Evolutionary conservation across 2,888 invertebrate species (phyloP), one percentile per base, ranked within the genome.

Genomic region (Chymomyza fuscimana): DNA sequence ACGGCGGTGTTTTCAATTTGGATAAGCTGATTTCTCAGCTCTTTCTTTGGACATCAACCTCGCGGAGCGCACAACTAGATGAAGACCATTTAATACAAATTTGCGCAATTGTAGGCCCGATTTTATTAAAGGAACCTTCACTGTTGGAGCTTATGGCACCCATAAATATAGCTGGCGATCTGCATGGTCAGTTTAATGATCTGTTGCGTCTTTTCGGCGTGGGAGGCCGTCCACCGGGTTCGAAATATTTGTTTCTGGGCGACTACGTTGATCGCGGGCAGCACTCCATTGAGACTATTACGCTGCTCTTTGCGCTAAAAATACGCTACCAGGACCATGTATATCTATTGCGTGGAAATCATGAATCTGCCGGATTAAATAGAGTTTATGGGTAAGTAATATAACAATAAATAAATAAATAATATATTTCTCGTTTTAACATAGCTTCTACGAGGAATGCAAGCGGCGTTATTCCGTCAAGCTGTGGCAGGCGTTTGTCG

Each of bases 401-500:
- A 12, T 10, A 15, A 12, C 40, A 46, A 12, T 1, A 12, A 10
- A 46, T 46, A 7, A 9, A 7, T 32, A 5, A 7, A 7, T 32
- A 32, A 32, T 32, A 32, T 32, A 32, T 7, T 32, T 7, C 32
- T 32, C 7, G 7, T 46, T 2, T 10, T 2, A 12, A 46, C 10
- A 46, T 12, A 46, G 40, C 10, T 98, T 98, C 93, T 98, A 98
- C 92, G 98, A 98, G 92, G 98, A 98, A 93, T 98, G 98, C 95
- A 95, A 97, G 93, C 93, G 95, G 90, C 94, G 95, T 88, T 99
- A 99, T 93, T 98, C 98, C 93, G 98, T 99, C 89, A 99, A 99
- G 93, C 92, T 99, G 90, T 99, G 99, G 99, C 99, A 99, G 93
- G 98, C 98, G 15, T 99, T 99, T 93, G 99, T 99, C 90, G 99